Evolutionary conservation across 2,888 invertebrate species (phyloP).

Genomic region (Trichogramma dendrolimi): DNA sequence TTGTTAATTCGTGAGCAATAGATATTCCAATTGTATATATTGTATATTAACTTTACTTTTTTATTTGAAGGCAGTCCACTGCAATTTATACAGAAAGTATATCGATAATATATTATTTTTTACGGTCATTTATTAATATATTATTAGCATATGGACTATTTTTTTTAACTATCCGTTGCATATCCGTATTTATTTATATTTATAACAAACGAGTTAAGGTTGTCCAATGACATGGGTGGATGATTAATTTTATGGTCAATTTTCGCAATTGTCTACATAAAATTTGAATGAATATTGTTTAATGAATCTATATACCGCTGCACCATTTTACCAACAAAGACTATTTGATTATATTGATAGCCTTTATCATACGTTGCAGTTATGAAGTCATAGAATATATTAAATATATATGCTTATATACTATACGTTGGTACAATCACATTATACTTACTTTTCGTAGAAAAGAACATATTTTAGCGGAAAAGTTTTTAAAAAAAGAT

Average conservation of each 20-base stretch:
- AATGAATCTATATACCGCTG: not conserved
- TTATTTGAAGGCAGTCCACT: constrained; percentile 17
- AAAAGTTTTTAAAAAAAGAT: too few species aligned
- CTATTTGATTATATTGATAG: not conserved
- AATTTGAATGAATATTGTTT: too few species aligned
- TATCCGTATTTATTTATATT: constrained; percentile 5
- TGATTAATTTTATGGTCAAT: too few species aligned
- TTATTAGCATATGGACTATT: constrained; percentile 7
- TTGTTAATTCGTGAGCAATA: constrained; percentile 42
- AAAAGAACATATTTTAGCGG: too few species aligned
- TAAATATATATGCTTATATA: not conserved
- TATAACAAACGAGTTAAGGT: too few species aligned
- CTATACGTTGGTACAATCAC: too few species aligned
- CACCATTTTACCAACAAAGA: constrained; percentile 10
- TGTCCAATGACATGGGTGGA: too few species aligned
- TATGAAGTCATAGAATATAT: constrained; percentile 8
- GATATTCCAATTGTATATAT: constrained; percentile 34
- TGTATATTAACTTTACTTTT: constrained; percentile 7
- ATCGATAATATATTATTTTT: constrained; percentile 20
- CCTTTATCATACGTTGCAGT: constrained; percentile 3
- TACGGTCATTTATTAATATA: constrained; percentile 12
- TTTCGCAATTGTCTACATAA: too few species aligned
- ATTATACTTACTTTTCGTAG: too few species aligned
- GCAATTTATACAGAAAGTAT: constrained; percentile 18
- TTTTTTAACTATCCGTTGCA: constrained; percentile 18